Base-by-base conservation (phyloP, 2,113 vertebrate genomes). In the Hypocryptadius cinnamomeus region DNA sequence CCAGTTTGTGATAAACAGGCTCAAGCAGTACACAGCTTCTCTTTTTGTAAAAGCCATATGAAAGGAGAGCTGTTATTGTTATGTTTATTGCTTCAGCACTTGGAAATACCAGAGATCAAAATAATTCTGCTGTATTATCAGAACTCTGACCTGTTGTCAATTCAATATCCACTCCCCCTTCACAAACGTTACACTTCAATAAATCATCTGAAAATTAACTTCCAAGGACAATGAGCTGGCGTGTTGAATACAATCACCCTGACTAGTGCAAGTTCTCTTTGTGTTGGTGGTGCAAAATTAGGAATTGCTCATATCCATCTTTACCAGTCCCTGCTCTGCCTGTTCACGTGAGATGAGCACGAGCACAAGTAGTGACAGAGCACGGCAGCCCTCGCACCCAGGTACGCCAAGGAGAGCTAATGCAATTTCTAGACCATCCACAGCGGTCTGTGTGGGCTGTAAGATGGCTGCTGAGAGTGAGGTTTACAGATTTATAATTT, bases 401-500 rank as follows among this genome's bases (percentile, higher is more conserved):
- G 76, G 79, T 54, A 76, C 0, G 2, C 61, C 0, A 1, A 80
- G 76, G 64, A 88, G 54, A 70, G 51, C 27, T 60, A 39, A 59
- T 45, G 77, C 78, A 45, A 79, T 80, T 13, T 73, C 80, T 37
- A 86, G 27, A 70, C 48, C 60, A 59, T 47, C 64, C 30, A 8
- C 85, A 35, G 48, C 15, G 7, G 31, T 17, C 77, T 80, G 56
- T 18, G 37, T 20, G 81, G 78, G 81, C 59, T 90, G 54, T 68
- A 95, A 97, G 61, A 96, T 85, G 83, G 83, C 70, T 95, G 84
- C 80, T 92, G 91, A 90, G 72, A 87, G 87, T 9, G 11, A 94
- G 92, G 77, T 66, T 64, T n/a, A 91, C 39, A 85, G 89, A 94
- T 90, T 90, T 57, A 89, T 93, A 88, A 93, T 96, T 95, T 86